Percentiles rank a stretch among this genome's conserved stretches.
These are phyloP conservation scores for Gastrophryne carolinensis DNA, from an alignment of 2,797 vertebrate species.

Conservation along the genomic window DNA sequence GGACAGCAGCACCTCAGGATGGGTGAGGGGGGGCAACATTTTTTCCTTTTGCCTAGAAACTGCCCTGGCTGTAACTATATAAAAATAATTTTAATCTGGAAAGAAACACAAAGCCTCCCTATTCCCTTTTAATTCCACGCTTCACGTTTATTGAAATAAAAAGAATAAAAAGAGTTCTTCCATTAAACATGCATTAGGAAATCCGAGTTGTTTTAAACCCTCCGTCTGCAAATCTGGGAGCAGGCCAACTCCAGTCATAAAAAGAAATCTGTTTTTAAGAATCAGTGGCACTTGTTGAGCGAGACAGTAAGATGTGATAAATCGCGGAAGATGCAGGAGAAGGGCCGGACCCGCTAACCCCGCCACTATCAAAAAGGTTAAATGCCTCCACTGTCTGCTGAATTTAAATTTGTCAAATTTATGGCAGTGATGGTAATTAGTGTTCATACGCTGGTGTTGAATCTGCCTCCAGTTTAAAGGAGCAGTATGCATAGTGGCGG, in stretches of 20 bases:
- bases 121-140: not conserved
- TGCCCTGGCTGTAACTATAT: too few relatives aligned
- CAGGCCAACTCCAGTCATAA: slow-evolving; percentile 64
- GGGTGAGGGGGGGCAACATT: too few relatives aligned
- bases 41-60: too few relatives aligned
- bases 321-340: slow-evolving; percentile 1
- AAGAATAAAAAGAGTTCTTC: slow-evolving; percentile 48
- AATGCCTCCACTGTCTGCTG: not conserved
- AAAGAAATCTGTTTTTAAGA: slow-evolving; percentile 63
- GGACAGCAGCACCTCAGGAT: too few relatives aligned
- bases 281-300: slow-evolving; percentile 67
- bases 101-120: not conserved
- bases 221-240: slow-evolving; percentile 62
- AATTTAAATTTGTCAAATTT: slow-evolving; percentile 37
- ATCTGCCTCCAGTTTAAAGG: too few relatives aligned
- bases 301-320: slow-evolving; percentile 55
- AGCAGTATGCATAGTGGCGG: too few relatives aligned
- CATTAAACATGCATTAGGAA: slow-evolving; percentile 65
- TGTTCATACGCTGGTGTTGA: not conserved
- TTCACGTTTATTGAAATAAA: slow-evolving; percentile 20
- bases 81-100: not conserved
- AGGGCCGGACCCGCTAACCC: slow-evolving; percentile 17
- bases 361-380: slow-evolving; percentile 35
- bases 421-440: slow-evolving; percentile 9
- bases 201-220: slow-evolving; percentile 61